Percentiles rank a stretch among this genome's conserved stretches.
Evolutionary conservation across 2,113 vertebrate genomes (phyloP).

Genomic region (Deroptyus accipitrinus): DNA sequence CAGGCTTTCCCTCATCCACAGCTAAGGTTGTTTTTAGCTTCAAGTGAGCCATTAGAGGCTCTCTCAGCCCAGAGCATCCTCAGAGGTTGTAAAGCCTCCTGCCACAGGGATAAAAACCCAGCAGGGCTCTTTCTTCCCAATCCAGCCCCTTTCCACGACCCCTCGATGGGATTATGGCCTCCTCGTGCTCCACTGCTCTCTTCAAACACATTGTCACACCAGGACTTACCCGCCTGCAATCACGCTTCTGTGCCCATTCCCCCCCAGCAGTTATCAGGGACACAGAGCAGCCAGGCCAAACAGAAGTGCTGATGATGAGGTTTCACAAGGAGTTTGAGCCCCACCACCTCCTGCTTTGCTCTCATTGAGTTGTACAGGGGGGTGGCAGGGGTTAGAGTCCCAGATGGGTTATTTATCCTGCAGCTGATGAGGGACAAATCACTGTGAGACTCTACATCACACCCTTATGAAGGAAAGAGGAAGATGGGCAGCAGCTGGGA

Average conservation of each 20-base stretch:
- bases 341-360: background rate
- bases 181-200: background rate
- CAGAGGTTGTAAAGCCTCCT: background rate
- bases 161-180: accelerated
- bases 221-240: background rate
- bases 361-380: background rate
- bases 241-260: accelerated
- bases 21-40: background rate
- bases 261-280: background rate
- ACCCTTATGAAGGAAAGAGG: conserved; percentile 17
- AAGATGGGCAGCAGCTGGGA: background rate
- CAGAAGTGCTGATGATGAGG: background rate
- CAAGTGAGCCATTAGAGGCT: background rate
- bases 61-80: background rate
- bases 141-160: background rate
- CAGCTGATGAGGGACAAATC: background rate
- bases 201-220: background rate
- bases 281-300: background rate
- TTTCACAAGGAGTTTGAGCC: background rate
- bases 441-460: background rate
- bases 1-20: background rate
- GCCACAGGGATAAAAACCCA: background rate
- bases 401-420: background rate
- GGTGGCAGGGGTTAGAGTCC: background rate
- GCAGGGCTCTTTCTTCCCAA: background rate